Evolutionary conservation across 2,797 vertebrate species (phyloP), one percentile per base, ranked within the genome.

Genomic region (Enteromius mattozi): DNA sequence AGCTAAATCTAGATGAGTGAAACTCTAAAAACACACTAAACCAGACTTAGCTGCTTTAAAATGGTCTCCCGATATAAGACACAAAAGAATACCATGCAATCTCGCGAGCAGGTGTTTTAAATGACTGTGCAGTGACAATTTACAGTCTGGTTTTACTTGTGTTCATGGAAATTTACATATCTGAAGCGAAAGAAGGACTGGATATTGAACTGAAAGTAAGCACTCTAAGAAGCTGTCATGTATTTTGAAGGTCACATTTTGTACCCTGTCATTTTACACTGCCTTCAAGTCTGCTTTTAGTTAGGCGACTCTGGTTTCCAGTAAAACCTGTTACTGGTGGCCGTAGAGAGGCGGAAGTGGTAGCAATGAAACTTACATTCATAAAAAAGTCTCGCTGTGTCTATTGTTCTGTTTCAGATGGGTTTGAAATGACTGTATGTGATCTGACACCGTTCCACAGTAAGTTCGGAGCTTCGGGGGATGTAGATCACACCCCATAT

Each of bases 331-430:
- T 88, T 88, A 86, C 88, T 88, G 89, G 86, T 81, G 85, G 80
- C 88, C 93, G 91, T 89, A 92, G 87, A 92, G 86, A 84, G 93
- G 88, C 95, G 94, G 95, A 96, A 95, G 95, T 94, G 94, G 93
- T 92, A 91, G 91, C 83, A 88, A 65, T 90, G 89, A 92, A 94
- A 92, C 89, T 87, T 87, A 47, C 78, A 68, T 91, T 92, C 90
- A 92, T 90, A 87, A 90, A 82, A 85, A 82, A 40, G 72, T 27
- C 37, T 71, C 10, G 33, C 49, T 77, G 49, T 21, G 19, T 69
- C 72, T 59, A 27, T 79, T 87, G 74, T 87, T 84, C 59, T 75
- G 56, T 71, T 81, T 83, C 59, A 86, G 16, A 68, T 82, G 75
- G 40, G 56, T 59, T 76, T 88, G 54, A 76, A 49, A 33, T 87